A percentile compares a stretch with the other conserved stretches of the same genome.
phyloP scores from a whole-genome alignment of 1,140 invertebrate genomes.

The Neodiprion lecontei region DNA sequence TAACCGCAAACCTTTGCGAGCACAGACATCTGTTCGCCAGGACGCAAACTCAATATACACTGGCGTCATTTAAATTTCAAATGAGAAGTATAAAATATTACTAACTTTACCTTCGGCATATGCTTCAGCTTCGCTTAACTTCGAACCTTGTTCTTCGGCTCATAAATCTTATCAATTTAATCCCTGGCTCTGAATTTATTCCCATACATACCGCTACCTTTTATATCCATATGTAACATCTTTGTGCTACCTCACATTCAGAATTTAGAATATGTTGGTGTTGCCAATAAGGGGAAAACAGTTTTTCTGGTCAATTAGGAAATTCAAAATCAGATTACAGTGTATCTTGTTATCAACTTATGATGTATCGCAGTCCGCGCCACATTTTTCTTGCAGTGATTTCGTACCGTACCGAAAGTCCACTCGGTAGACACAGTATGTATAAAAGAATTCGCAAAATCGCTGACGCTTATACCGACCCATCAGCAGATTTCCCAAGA shows the following conservation, averaged over 20 bases:
- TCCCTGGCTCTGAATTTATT: background rate
- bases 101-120: background rate
- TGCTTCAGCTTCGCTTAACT: background rate
- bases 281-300: too few relatives aligned
- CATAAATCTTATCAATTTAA: background rate
- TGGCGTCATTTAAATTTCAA: constrained; percentile 16
- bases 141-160: background rate
- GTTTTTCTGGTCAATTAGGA: too few relatives aligned
- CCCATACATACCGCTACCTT: too few relatives aligned
- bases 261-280: background rate
- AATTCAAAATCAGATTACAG: too few relatives aligned
- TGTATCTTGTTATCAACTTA: too few relatives aligned
- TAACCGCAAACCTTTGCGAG: background rate
- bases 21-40: constrained; percentile 14
- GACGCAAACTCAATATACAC: constrained; percentile 12
- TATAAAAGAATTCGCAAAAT: too few relatives aligned
- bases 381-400: too few relatives aligned
- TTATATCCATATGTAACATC: background rate
- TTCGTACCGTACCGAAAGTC: too few relatives aligned
- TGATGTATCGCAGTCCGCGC: too few relatives aligned
- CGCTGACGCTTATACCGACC: too few relatives aligned
- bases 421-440: too few relatives aligned
- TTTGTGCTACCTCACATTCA: background rate
- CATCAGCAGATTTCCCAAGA: too few relatives aligned
- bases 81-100: constrained; percentile 14